These are phyloP conservation scores for Nasonia giraulti DNA, from an alignment of 1,140 invertebrate genomes.

Conservation along the genomic window DNA sequence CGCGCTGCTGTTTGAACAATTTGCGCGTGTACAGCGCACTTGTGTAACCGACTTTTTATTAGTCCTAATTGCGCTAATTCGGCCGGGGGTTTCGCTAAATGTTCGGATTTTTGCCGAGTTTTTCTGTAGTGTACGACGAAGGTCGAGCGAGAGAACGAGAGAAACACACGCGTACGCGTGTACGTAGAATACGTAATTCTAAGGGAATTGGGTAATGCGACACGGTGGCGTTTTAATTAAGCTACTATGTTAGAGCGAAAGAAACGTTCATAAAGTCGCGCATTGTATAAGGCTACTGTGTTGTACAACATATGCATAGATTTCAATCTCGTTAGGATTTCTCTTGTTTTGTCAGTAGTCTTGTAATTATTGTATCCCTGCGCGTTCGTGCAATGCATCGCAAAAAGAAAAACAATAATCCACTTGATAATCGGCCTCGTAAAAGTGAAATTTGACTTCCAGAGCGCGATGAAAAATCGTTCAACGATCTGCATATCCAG, in stretches of 20 bases:
- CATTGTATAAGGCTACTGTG: too few relatives aligned
- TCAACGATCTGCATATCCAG: neutral
- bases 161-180: neutral
- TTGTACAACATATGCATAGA: neutral
- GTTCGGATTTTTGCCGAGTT: neutral
- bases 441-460: too few relatives aligned
- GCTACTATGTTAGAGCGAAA: too few relatives aligned
- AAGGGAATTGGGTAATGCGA: neutral
- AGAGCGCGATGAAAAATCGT: neutral
- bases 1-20: neutral
- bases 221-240: neutral
- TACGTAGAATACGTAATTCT: neutral
- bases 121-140: neutral
- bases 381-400: too few relatives aligned
- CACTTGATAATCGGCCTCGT: too few relatives aligned
- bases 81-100: neutral
- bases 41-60: conserved; percentile 6
- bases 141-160: neutral
- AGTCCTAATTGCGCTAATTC: conserved; percentile 11
- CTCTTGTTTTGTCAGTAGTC: neutral
- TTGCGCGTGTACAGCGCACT: neutral
- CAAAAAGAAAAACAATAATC: too few relatives aligned
- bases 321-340: neutral
- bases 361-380: too few relatives aligned
- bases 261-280: too few relatives aligned